Percentiles rank a stretch among this genome's conserved stretches.
phyloP scores from a whole-genome alignment of 1,140 invertebrate genomes.

The Trissolcus basalis region DNA sequence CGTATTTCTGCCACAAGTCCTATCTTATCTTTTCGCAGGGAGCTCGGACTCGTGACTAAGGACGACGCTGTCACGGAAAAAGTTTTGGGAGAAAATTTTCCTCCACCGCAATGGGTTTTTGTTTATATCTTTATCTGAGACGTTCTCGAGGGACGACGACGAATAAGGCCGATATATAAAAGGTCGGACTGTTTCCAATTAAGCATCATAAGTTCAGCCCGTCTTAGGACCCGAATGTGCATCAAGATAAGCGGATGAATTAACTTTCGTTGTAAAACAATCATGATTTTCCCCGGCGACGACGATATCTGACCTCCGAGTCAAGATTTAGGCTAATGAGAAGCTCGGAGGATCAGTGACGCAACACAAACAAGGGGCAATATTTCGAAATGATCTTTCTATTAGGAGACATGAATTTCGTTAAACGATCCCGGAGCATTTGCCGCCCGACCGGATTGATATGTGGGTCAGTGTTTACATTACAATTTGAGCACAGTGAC shows the following conservation, averaged over 20 bases:
- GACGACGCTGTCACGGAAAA: slow-evolving; percentile 55
- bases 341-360: too few species aligned
- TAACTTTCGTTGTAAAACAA: slow-evolving; percentile 15
- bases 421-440: background rate
- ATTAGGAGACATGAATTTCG: slow-evolving; percentile 2
- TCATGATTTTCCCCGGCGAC: background rate
- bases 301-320: too few species aligned
- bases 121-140: slow-evolving; percentile 52
- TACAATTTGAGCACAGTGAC: too few species aligned
- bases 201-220: slow-evolving; percentile 29
- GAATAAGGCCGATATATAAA: background rate
- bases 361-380: background rate
- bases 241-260: slow-evolving; percentile 27
- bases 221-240: background rate
- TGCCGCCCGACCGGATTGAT: too few species aligned
- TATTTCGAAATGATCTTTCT: slow-evolving; percentile 1
- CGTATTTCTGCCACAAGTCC: slow-evolving; percentile 38
- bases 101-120: slow-evolving; percentile 27
- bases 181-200: slow-evolving; percentile 12
- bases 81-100: slow-evolving; percentile 46
- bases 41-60: slow-evolving; percentile 50
- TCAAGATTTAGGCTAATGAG: background rate
- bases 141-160: slow-evolving; percentile 23
- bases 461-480: too few species aligned
- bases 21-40: slow-evolving; percentile 53